Evolutionary conservation across 2,888 invertebrate species (phyloP), one percentile per base, ranked within the genome.

Genomic region (Formica aserva): DNA sequence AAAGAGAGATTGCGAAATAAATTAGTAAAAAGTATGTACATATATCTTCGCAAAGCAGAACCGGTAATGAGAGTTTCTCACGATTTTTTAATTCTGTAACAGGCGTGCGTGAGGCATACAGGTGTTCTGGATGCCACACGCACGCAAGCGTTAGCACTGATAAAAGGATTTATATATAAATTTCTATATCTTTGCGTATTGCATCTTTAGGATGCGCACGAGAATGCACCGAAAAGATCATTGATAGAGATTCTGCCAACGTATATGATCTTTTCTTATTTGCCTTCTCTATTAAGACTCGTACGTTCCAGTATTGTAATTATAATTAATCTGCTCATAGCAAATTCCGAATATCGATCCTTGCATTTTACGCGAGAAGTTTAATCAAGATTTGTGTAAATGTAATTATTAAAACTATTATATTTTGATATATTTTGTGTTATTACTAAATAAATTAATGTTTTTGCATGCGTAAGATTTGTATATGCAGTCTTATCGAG

Each of bases 161-260:
- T 87, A 87, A 88, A 84, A 82, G 67, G 80, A 26, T 88, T 88
- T 88, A 87, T 87, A 84, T 77, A 82, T 65, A 76, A 87, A 88
- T 87, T 87, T 85, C 82, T 82, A 52, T 75, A 22, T 41, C 72
- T 63, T 48, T 69, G 80, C 60, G 81, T 66, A 74, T 45, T 67
- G 65, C 80, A 77, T 86, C 75, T 82, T 78, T 11, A 48, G 3
- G 15, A 15, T 13, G 60, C 26, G 15, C 15, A 32, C 22, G 35
- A 35, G 35, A 15, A 66, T 45, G 18, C 67, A 66, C 6, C 41
- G 3, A 4, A 45, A 18, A 32, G 35, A 48, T 48, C 9, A n/a
- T 67, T 67, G 41, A 32, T 71, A 22, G 15, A 4, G 4, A n/a
- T 71, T 29, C 45, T 48, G 6, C 13, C 29, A 32, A 48, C 11